Percentiles rank a stretch among this genome's conserved stretches.
phyloP scores from a whole-genome alignment of 2,113 vertebrate species.

The Oryzias curvinotus region DNA sequence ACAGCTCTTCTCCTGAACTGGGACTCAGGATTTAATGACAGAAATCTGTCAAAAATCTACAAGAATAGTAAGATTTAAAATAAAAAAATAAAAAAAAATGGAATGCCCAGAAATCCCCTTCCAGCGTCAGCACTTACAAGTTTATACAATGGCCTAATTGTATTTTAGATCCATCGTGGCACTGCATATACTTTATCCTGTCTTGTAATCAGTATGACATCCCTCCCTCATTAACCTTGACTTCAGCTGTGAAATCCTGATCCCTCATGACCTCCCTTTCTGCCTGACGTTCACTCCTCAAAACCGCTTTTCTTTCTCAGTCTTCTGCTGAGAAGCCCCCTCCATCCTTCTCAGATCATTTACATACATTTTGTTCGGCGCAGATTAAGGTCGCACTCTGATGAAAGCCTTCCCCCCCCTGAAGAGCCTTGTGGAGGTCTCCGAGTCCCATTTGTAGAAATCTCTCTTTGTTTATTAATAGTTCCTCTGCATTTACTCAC shows the following conservation, averaged over 20 bases:
- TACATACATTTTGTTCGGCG: slow-evolving; percentile 56
- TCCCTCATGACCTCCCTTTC: slow-evolving; percentile 25
- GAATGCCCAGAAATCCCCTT: slow-evolving; percentile 41
- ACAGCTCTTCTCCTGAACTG: no score
- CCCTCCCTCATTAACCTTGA: slow-evolving; percentile 50
- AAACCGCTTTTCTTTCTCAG: background rate
- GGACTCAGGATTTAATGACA: no score
- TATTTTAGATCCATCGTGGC: slow-evolving; percentile 16
- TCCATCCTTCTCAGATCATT: slow-evolving; percentile 47
- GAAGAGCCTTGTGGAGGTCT: slow-evolving; percentile 39
- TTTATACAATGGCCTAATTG: slow-evolving; percentile 32
- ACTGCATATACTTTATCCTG: slow-evolving; percentile 10
- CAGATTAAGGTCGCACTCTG: slow-evolving; percentile 61
- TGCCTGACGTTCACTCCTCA: slow-evolving; percentile 6
- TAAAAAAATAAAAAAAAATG: slow-evolving; percentile 6
- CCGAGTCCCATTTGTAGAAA: slow-evolving; percentile 27
- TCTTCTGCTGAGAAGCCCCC: slow-evolving; percentile 22
- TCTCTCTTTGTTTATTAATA: slow-evolving; percentile 11
- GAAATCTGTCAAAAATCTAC: slow-evolving; percentile 19
- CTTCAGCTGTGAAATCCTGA: slow-evolving; percentile 25
- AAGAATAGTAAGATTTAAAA: background rate
- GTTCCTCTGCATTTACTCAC: slow-evolving; percentile 35
- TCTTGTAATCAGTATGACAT: slow-evolving; percentile 26
- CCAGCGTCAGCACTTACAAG: slow-evolving; percentile 10
- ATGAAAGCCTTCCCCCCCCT: slow-evolving; percentile 28